These are phyloP conservation scores for Actenoides hombroni DNA, from an alignment of 2,113 vertebrate genomes.

Conservation along the genomic window DNA sequence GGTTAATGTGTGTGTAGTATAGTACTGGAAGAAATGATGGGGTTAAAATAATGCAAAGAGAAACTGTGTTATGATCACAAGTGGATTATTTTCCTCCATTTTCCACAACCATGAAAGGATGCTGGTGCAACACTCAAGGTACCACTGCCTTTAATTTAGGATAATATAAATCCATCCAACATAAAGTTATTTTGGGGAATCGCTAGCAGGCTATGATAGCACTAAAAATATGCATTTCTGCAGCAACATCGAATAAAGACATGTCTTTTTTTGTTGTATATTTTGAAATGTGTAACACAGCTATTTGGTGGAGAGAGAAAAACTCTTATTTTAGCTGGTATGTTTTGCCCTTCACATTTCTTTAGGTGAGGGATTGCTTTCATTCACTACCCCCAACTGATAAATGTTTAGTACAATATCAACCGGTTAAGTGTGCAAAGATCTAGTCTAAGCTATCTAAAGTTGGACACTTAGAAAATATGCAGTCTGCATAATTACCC, in stretches of 20 bases:
- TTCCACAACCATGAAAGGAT: neutral
- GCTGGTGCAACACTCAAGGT: neutral
- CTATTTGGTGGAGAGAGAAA: too few relatives aligned
- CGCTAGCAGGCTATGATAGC: neutral
- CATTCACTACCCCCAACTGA: neutral
- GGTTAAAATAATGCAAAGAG: neutral
- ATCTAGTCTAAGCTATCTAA: neutral
- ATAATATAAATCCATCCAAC: neutral
- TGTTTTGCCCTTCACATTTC: too few relatives aligned
- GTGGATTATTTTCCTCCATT: neutral
- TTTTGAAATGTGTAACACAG: too few relatives aligned
- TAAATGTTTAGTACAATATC: neutral
- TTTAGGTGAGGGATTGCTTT: too few relatives aligned
- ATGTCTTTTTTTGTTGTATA: too few relatives aligned
- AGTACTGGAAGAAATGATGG: neutral
- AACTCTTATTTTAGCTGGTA: too few relatives aligned
- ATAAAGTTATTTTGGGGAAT: neutral
- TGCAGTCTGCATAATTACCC: neutral
- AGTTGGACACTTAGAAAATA: neutral
- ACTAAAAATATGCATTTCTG: slow-evolving; percentile 16
- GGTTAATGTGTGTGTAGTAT: neutral
- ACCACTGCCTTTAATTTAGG: neutral
- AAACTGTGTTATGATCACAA: neutral
- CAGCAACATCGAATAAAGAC: neutral
- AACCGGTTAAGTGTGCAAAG: neutral